These are phyloP conservation scores for Ferdinandea cuprea DNA, from an alignment of 2,888 invertebrate genomes.

Conservation along the genomic window DNA sequence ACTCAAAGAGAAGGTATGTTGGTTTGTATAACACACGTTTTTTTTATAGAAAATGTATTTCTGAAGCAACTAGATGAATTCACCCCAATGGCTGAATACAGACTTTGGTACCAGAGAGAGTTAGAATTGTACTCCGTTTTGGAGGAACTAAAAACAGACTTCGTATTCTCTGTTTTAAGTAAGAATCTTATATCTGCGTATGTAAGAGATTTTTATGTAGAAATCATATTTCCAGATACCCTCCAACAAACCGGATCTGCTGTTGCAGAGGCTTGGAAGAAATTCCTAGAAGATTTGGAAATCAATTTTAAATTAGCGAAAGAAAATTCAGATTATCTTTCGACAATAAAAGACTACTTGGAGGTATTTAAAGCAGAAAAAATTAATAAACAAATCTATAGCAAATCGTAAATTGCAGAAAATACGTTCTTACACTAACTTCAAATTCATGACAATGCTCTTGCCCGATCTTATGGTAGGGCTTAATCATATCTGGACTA, in stretches of 20 bases:
- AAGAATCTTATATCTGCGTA: conserved; percentile 7
- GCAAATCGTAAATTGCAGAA: conserved; percentile 83
- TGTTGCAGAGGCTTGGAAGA: conserved; percentile 78
- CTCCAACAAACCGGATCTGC: conserved; percentile 75
- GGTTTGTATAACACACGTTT: too few species aligned
- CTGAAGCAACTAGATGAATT: conserved; percentile 86
- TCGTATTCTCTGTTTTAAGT: conserved; percentile 79
- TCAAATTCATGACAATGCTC: conserved; percentile 88
- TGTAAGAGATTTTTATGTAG: neutral
- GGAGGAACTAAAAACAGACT: conserved; percentile 91
- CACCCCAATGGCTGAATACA: conserved; percentile 93
- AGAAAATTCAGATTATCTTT: conserved; percentile 82
- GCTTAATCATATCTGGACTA: conserved; percentile 94
- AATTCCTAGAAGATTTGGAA: conserved; percentile 76
- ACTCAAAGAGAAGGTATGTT: conserved; percentile 78
- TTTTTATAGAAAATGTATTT: too few species aligned
- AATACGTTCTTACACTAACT: conserved; percentile 88
- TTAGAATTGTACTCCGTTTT: conserved; percentile 90
- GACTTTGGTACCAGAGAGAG: conserved; percentile 93
- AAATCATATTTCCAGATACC: conserved; percentile 84
- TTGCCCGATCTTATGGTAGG: conserved; percentile 92
- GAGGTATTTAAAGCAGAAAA: conserved; percentile 81
- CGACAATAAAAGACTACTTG: conserved; percentile 82
- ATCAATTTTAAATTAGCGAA: conserved; percentile 80
- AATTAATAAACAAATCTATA: neutral